These are phyloP conservation scores for Siphamia tubifer DNA, from an alignment of 2,113 vertebrate species.

Conservation along the genomic window DNA sequence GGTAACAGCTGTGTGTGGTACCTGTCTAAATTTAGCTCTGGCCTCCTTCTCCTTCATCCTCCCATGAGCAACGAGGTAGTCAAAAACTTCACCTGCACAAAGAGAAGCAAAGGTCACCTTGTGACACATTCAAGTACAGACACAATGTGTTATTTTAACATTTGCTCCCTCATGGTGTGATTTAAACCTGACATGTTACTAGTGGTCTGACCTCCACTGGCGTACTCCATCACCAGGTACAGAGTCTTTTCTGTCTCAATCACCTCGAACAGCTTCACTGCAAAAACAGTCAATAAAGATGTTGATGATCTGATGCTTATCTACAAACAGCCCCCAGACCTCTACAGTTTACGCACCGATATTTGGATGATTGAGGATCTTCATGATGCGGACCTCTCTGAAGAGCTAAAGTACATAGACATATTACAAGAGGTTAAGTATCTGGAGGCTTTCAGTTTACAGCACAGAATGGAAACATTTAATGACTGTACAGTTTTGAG, in stretches of 20 bases:
- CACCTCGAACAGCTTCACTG: slow-evolving; percentile 56
- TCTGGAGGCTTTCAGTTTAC: no score
- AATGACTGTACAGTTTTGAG: no score
- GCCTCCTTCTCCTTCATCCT: slow-evolving; percentile 60
- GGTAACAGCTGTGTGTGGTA: slow-evolving; percentile 6
- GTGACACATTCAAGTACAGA: no score
- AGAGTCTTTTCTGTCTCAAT: no score
- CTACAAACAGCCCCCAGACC: no score
- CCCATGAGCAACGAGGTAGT: slow-evolving; percentile 56
- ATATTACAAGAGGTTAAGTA: no score
- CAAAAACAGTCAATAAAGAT: not conserved
- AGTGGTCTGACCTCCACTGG: slow-evolving; percentile 44
- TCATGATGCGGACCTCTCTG: slow-evolving; percentile 54
- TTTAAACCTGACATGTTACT: not conserved
- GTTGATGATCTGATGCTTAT: no score
- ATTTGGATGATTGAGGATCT: slow-evolving; percentile 50
- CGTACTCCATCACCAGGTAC: slow-evolving; percentile 57
- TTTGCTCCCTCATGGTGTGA: no score
- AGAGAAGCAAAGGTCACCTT: not conserved
- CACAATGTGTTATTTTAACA: no score
- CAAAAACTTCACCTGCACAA: slow-evolving; percentile 49
- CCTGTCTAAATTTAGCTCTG: no score
- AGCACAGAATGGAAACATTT: no score
- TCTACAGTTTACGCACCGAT: slow-evolving; percentile 31
- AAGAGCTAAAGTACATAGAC: slow-evolving; percentile 30